Evolutionary conservation across 2,888 invertebrate species (phyloP).

Genomic region (Craniophora ligustri): DNA sequence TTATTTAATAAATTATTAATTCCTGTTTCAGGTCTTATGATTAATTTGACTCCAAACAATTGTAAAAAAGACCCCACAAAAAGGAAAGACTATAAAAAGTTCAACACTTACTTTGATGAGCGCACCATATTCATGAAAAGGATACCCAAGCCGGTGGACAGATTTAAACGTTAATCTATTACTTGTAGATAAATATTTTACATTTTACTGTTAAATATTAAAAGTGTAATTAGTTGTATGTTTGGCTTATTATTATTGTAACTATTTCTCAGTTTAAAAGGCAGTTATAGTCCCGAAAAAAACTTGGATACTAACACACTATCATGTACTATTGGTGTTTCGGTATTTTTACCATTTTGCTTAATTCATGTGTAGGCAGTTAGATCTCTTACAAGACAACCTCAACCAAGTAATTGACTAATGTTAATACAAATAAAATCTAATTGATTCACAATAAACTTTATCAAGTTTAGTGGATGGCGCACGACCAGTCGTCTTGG

Average conservation of each 20-base stretch:
- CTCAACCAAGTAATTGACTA: no score
- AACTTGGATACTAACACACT: no score
- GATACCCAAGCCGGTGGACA: conserved; percentile 76
- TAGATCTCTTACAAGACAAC: no score
- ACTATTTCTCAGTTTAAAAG: no score
- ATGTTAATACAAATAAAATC: no score
- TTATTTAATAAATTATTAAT: neutral
- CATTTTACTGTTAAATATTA: conserved; percentile 22
- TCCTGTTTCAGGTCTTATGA: conserved; percentile 91
- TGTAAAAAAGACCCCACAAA: conserved; percentile 92
- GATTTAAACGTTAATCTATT: conserved; percentile 70
- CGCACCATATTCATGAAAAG: conserved; percentile 89
- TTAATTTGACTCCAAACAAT: conserved; percentile 90
- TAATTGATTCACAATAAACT: no score
- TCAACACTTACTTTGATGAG: conserved; percentile 95
- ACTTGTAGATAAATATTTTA: conserved; percentile 14
- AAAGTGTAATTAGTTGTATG: conserved; percentile 34
- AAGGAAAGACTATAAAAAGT: conserved; percentile 91
- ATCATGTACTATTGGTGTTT: no score
- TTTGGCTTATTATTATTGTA: neutral
- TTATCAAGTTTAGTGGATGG: no score
- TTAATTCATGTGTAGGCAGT: no score
- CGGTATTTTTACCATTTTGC: no score
- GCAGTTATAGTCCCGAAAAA: no score
- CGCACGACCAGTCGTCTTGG: no score